A percentile compares a stretch with the other conserved stretches of the same genome.
These are phyloP conservation scores for Parauchenoglanis ngamensis DNA, from an alignment of 2,797 vertebrate genomes.

Conservation along the genomic window DNA sequence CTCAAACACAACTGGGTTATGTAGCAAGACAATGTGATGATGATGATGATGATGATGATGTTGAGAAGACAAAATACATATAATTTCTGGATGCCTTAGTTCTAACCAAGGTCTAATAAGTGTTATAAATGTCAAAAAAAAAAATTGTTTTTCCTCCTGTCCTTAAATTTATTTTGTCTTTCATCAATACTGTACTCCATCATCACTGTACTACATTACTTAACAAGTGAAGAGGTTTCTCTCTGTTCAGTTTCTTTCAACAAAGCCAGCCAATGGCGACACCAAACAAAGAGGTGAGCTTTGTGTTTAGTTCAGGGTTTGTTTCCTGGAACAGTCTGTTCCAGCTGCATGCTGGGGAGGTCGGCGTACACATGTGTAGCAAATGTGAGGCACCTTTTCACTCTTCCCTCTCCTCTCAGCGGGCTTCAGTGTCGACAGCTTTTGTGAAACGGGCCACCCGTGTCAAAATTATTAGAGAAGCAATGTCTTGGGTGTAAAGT, in stretches of 20 bases:
- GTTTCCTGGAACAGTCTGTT: conserved; percentile 10
- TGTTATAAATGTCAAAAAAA: background rate
- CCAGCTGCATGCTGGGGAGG: background rate
- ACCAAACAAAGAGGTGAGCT: conserved; percentile 15
- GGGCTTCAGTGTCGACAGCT: conserved; percentile 23
- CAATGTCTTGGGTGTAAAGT: conserved; percentile 25
- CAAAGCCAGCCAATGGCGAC: background rate
- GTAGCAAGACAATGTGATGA: background rate
- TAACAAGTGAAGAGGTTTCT: conserved; percentile 28
- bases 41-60: no score
- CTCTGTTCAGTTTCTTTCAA: conserved; percentile 24
- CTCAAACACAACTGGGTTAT: background rate
- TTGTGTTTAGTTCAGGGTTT: background rate
- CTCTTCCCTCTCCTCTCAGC: background rate
- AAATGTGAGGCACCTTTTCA: conserved; percentile 23
- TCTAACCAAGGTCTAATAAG: background rate
- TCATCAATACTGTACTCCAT: background rate
- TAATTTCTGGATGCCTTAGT: background rate
- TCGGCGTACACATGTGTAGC: conserved; percentile 7
- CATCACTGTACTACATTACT: conserved; percentile 9
- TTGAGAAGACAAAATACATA: background rate
- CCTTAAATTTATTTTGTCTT: background rate
- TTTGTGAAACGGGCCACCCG: conserved; percentile 23
- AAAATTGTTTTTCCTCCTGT: background rate
- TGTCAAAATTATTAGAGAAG: conserved; percentile 43